These are phyloP conservation scores for Pionites leucogaster DNA, from an alignment of 2,113 vertebrate genomes.

Conservation along the genomic window DNA sequence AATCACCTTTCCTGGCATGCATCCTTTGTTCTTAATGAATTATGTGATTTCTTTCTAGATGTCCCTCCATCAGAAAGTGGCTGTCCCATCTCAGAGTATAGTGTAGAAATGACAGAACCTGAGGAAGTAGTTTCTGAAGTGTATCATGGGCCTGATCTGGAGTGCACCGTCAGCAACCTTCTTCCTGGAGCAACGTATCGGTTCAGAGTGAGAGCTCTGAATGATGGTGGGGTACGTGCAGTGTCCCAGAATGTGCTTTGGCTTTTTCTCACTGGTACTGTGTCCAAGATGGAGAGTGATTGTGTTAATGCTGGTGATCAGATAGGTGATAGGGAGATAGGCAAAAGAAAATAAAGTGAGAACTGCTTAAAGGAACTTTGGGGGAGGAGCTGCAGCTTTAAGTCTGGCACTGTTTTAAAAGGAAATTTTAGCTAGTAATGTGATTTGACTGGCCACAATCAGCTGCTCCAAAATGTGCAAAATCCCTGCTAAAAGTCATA, in stretches of 20 bases:
- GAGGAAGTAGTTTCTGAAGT: conserved; percentile 81
- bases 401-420: not conserved
- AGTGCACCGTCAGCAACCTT: conserved; percentile 89
- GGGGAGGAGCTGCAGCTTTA: not conserved
- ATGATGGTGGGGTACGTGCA: conserved; percentile 90
- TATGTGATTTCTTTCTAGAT: conserved; percentile 29
- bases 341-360: rapidly evolving
- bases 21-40: rapidly evolving
- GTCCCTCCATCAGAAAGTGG: conserved; percentile 73
- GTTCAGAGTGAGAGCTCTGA: conserved; percentile 89
- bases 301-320: not conserved
- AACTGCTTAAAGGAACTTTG: not conserved
- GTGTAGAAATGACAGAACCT: conserved; percentile 88
- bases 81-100: conserved; percentile 86
- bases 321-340: not conserved
- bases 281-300: not conserved
- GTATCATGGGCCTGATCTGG: conserved; percentile 85
- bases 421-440: rapidly evolving
- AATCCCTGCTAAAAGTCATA: not conserved
- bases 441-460: not conserved
- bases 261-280: rapidly evolving
- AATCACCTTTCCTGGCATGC: rapidly evolving
- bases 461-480: not conserved
- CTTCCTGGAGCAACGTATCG: conserved; percentile 89
- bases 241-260: rapidly evolving